phyloP scores from a whole-genome alignment of 2,113 vertebrate species.

The Rana temporaria region DNA sequence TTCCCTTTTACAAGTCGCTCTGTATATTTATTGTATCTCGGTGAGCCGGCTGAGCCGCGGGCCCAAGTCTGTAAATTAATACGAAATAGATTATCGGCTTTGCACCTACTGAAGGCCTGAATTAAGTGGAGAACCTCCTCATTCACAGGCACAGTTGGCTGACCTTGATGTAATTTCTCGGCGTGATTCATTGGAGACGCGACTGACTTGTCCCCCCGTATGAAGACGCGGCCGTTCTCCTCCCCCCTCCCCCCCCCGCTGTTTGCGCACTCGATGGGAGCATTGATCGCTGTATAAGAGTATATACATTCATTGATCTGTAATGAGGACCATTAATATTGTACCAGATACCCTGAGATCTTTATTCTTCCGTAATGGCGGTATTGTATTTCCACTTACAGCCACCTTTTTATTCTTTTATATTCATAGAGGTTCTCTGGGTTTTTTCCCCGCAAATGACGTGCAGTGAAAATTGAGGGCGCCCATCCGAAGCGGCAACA shows the following conservation, averaged over 20 bases:
- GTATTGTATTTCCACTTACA: background rate
- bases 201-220: background rate
- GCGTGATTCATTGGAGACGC: background rate
- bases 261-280: background rate
- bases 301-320: slow-evolving; percentile 24
- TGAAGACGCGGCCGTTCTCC: background rate
- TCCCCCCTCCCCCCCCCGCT: too few relatives aligned
- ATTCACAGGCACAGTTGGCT: background rate
- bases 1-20: too few relatives aligned
- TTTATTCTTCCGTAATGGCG: background rate
- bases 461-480: too few relatives aligned
- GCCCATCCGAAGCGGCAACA: too few relatives aligned
- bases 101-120: background rate
- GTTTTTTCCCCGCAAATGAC: too few relatives aligned
- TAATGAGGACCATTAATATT: slow-evolving; percentile 35
- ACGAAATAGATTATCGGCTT: background rate
- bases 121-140: background rate
- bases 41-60: too few relatives aligned
- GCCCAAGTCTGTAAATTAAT: too few relatives aligned
- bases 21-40: too few relatives aligned
- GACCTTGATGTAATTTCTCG: background rate
- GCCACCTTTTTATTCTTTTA: background rate
- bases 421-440: background rate
- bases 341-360: background rate
- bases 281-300: slow-evolving; percentile 20